Conservation (phyloP, 1,140 invertebrate genomes). For the Elymnias hypermnestra region DNA sequence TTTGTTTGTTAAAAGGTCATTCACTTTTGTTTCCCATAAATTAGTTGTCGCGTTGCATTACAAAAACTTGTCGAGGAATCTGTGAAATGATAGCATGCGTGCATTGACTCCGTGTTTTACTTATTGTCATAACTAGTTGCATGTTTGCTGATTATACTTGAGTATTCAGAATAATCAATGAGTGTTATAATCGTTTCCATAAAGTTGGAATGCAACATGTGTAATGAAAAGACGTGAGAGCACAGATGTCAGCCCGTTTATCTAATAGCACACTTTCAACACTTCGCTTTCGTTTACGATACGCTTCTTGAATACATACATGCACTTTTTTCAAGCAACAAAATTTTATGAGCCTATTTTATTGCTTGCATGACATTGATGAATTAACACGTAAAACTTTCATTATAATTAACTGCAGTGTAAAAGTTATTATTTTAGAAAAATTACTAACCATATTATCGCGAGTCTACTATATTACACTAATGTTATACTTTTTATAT, state of each 20-base stretch:
- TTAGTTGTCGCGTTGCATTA: constrained; percentile 22
- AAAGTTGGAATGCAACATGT: constrained; percentile 41
- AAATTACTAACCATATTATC: no score
- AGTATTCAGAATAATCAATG: constrained; percentile 59
- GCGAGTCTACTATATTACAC: no score
- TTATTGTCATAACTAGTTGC: constrained; percentile 54
- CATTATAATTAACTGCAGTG: constrained; percentile 13
- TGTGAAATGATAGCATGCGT: constrained; percentile 54
- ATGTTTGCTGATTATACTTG: constrained; percentile 48
- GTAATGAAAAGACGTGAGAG: constrained; percentile 36
- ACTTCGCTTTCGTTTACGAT: constrained; percentile 46
- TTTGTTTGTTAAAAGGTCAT: no score
- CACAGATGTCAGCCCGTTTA: constrained; percentile 39
- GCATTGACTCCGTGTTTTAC: constrained; percentile 52
- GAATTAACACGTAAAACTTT: constrained; percentile 18
- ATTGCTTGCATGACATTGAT: constrained; percentile 25
- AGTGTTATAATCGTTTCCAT: constrained; percentile 56
- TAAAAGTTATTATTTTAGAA: no score
- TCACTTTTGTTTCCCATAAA: no score
- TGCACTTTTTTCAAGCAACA: constrained; percentile 18
- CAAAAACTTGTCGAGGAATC: constrained; percentile 29
- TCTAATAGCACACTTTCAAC: constrained; percentile 38
- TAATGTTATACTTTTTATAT: no score
- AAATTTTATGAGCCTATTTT: constrained; percentile 23
- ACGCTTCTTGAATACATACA: constrained; percentile 33